phyloP scores from a whole-genome alignment of 2,113 vertebrate species.

The Pleuronectes platessa region DNA sequence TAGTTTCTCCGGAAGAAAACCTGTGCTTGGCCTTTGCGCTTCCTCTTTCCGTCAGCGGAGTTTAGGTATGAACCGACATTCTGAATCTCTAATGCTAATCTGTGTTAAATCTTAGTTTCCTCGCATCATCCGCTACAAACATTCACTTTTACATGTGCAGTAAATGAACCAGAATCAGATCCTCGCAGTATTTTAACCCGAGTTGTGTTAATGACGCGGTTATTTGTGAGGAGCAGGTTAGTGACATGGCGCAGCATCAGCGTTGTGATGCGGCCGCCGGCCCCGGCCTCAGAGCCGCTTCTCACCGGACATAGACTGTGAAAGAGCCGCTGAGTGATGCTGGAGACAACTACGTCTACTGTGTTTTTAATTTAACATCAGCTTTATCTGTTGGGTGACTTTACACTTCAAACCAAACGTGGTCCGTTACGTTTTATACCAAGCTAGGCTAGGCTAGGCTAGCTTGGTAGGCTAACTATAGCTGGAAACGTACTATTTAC shows the following conservation, averaged over 20 bases:
- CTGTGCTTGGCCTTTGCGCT: slow-evolving; percentile 41
- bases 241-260: slow-evolving; percentile 53
- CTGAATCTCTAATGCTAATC: slow-evolving; percentile 57
- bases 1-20: slow-evolving; percentile 82
- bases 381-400: too few species aligned
- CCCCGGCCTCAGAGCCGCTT: background rate
- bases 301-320: rapidly evolving
- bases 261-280: slow-evolving; percentile 37
- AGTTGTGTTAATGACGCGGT: background rate
- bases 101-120: slow-evolving; percentile 62
- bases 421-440: background rate
- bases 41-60: slow-evolving; percentile 84
- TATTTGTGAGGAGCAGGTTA: slow-evolving; percentile 8
- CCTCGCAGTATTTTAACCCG: slow-evolving; percentile 37
- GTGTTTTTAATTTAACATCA: background rate
- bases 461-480: slow-evolving; percentile 15
- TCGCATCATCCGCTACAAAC: slow-evolving; percentile 65
- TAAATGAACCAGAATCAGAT: background rate
- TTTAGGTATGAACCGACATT: slow-evolving; percentile 77
- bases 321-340: rapidly evolving
- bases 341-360: rapidly evolving
- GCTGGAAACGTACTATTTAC: background rate
- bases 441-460: background rate
- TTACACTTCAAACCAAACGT: background rate
- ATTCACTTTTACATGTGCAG: background rate